phyloP scores from a whole-genome alignment of 2,113 vertebrate genomes.

The Osmerus mordax region DNA sequence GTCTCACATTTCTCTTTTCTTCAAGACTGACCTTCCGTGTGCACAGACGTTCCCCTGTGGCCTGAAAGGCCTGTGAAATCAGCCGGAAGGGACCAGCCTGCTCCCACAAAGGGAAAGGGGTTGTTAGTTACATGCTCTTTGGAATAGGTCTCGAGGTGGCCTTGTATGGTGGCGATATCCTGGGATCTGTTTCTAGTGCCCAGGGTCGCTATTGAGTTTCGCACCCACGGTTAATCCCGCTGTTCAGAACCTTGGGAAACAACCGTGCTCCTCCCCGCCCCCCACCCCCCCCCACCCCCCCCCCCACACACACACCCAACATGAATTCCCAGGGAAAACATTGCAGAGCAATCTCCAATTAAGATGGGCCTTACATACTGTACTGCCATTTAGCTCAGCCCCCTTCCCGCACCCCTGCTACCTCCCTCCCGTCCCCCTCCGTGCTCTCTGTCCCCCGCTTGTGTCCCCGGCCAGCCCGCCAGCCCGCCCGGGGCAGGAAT shows the following conservation, averaged over 20 bases:
- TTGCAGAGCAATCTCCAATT: constrained; percentile 73
- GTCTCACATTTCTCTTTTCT: constrained; percentile 65
- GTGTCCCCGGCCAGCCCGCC: constrained; percentile 59
- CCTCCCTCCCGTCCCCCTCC: constrained; percentile 19
- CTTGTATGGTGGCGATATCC: constrained; percentile 61
- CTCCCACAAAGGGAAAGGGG: constrained; percentile 53
- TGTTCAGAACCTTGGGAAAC: constrained; percentile 77
- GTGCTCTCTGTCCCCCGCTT: constrained; percentile 47
- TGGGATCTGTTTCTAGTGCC: constrained; percentile 67
- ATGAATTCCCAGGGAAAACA: constrained; percentile 70
- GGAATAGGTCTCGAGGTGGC: constrained; percentile 63
- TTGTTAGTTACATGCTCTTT: constrained; percentile 65
- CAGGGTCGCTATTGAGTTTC: constrained; percentile 67
- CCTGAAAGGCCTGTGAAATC: constrained; percentile 71
- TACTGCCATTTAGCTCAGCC: constrained; percentile 53
- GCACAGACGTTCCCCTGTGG: constrained; percentile 53
- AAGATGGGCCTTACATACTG: constrained; percentile 71
- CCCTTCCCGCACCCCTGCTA: constrained; percentile 19
- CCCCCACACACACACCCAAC: constrained; percentile 27
- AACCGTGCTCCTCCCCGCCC: constrained; percentile 21
- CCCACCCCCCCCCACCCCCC: constrained; percentile 23
- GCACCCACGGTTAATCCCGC: constrained; percentile 68
- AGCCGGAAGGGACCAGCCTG: constrained; percentile 59
- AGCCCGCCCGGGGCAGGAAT: constrained; percentile 55
- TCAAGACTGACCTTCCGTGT: constrained; percentile 65